A percentile compares a stretch with the other conserved stretches of the same genome.
Conservation (phyloP, 2,113 vertebrate species). For the Psittacara wagleri region DNA sequence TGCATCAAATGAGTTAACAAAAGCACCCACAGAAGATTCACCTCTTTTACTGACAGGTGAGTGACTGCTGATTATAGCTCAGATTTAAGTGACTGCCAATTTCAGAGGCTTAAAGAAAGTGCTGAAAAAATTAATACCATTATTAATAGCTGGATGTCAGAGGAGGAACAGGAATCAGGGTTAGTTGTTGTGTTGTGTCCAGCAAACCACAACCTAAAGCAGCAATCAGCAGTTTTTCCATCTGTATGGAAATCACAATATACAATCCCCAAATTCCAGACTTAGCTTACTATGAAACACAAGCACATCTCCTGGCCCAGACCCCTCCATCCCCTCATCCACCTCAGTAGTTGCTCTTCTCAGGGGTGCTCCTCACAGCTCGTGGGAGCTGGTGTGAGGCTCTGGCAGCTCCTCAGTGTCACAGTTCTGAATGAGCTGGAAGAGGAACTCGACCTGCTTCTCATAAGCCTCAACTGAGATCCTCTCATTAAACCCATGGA, state of each 20-base stretch:
- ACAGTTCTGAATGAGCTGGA: conserved; percentile 88
- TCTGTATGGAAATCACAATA: neutral
- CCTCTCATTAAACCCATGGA: conserved; percentile 92
- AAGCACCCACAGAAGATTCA: neutral
- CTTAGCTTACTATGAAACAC: neutral
- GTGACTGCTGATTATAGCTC: neutral
- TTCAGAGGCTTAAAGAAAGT: neutral
- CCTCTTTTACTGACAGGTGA: neutral
- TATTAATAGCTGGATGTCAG: neutral
- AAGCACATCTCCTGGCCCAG: neutral
- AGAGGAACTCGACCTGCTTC: conserved; percentile 84
- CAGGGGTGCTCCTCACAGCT: conserved; percentile 73
- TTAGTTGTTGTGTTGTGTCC: neutral
- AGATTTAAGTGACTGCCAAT: neutral
- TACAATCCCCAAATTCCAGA: neutral
- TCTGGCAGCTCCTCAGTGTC: conserved; percentile 73
- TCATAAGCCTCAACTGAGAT: conserved; percentile 86
- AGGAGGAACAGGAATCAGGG: neutral
- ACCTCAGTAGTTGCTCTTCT: neutral
- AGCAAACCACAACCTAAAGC: neutral
- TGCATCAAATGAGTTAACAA: neutral
- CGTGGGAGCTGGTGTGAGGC: conserved; percentile 76
- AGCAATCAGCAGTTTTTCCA: neutral
- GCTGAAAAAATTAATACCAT: neutral
- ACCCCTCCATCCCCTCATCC: neutral